Conservation (phyloP, 2,888 invertebrate species). For the Idaea aversata region DNA sequence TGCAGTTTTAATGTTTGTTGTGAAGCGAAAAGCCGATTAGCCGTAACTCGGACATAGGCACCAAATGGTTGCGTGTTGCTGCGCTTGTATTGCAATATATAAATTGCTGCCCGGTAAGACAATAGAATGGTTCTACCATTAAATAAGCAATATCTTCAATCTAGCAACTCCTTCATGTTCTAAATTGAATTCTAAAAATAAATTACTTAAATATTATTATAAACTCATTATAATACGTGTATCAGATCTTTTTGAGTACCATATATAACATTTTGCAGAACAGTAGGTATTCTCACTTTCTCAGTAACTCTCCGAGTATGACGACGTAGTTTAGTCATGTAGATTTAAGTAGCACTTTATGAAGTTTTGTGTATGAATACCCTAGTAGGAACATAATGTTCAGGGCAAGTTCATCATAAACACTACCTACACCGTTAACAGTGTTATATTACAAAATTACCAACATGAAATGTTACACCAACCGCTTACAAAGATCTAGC, state of each 20-base stretch:
- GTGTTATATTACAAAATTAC: background rate
- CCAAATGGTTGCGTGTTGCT: slow-evolving; percentile 47
- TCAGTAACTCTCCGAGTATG: background rate
- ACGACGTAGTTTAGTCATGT: background rate
- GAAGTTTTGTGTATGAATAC: background rate
- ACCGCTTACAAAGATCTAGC: background rate
- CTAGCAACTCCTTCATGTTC: slow-evolving; percentile 48
- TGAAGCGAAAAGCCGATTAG: slow-evolving; percentile 61
- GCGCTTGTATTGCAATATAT: slow-evolving; percentile 48
- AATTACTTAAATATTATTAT: background rate
- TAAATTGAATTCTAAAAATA: slow-evolving; percentile 38
- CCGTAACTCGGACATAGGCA: slow-evolving; percentile 40
- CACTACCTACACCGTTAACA: background rate
- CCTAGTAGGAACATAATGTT: background rate
- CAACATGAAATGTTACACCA: background rate
- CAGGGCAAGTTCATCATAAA: background rate
- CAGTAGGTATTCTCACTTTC: background rate
- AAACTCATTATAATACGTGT: no score
- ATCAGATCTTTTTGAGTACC: background rate
- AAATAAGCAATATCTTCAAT: slow-evolving; percentile 45
- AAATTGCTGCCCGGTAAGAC: slow-evolving; percentile 56
- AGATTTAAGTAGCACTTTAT: slow-evolving; percentile 1
- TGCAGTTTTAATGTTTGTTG: slow-evolving; percentile 71
- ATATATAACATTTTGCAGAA: background rate
- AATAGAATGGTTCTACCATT: slow-evolving; percentile 48